Evolutionary conservation across 37 sponge, comb jelly and placozoan species (phyloP).

Genomic region (Cliona cf. orientalis): DNA sequence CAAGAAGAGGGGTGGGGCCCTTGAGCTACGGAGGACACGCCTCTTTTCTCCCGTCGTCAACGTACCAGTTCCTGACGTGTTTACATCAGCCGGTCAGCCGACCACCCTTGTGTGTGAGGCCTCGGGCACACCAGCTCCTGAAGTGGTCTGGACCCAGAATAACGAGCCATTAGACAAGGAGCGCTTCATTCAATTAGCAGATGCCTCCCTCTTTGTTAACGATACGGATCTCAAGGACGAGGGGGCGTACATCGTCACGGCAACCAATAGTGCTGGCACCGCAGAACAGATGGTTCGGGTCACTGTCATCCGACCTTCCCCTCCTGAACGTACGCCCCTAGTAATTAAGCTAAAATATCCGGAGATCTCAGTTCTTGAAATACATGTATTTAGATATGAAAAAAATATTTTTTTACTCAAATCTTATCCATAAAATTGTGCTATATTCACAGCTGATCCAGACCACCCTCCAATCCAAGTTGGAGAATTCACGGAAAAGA

Average conservation of each 20-base stretch:
- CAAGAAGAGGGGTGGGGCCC: slow-evolving; percentile 2
- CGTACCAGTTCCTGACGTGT: slow-evolving; percentile 38
- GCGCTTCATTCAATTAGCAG: slow-evolving; percentile 47
- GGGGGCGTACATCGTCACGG: slow-evolving; percentile 64
- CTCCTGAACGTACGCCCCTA: slow-evolving; percentile 61
- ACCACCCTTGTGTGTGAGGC: slow-evolving; percentile 66
- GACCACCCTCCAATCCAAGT: slow-evolving; percentile 49
- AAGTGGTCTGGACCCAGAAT: slow-evolving; percentile 45
- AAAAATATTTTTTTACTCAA: too few species aligned
- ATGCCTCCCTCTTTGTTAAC: slow-evolving; percentile 54
- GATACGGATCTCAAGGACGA: slow-evolving; percentile 54
- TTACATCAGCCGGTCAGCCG: slow-evolving; percentile 65
- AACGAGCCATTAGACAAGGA: slow-evolving; percentile 53
- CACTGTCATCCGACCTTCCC: slow-evolving; percentile 57
- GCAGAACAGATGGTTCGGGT: slow-evolving; percentile 29
- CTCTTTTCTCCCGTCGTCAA: slow-evolving; percentile 51
- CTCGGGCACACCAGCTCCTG: slow-evolving; percentile 66
- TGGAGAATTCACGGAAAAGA: slow-evolving; percentile 62
- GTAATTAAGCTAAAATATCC: background rate
- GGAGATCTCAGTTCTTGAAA: background rate
- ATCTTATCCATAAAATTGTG: too few species aligned
- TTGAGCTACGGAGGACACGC: slow-evolving; percentile 22
- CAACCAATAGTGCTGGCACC: slow-evolving; percentile 46
- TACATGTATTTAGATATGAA: too few species aligned
- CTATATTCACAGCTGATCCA: slow-evolving; percentile 40